Base-by-base conservation (phyloP, 2,797 vertebrate genomes). In the Pseudocheirus occidentalis region DNA sequence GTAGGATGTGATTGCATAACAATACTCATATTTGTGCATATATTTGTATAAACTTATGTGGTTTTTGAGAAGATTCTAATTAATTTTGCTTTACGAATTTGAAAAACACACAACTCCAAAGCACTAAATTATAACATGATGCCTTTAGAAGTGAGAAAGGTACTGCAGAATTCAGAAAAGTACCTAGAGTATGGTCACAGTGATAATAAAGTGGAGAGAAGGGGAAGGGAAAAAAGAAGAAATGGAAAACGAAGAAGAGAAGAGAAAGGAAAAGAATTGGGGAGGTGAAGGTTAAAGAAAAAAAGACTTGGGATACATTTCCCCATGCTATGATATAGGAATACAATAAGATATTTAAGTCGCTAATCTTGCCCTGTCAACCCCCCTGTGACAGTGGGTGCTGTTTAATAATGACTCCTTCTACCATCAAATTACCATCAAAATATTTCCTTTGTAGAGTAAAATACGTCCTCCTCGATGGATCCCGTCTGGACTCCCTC, bases 391-490 rank as follows among this genome's bases (percentile, higher is more conserved):
- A 28, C 73, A 87, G 40, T 87, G 24, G 34, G 4, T 24, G 3
- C 31, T 95, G 56, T 11, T 55, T 27, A 92, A 3, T 40, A 0
- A 12, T 90, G 57, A 31, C 59, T 95, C 54, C 66, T 91, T 92
- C n/a, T 24, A 90, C 62, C 10, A 34, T 1, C 29, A 56, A 96
- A 55, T 95, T 94, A 91, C 21, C 21, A 96, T 89, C 16, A 92
- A n/a, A 93, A 73, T 34, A 92, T 91, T 96, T 10, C 56, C 34
- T 92, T 91, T 7, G 2, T 18, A 53, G 5, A 6, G 55, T 27
- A 93, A 95, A 66, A 46, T 3, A 93, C 96, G 24, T 34, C 3
- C 94, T 91, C 95, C 4, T 90, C 16, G 95, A 93, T n/a, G 89
- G 92, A 94, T 55, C 73, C 55, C 93, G 94, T 46, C 91, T 54